Conservation (phyloP, 2,113 vertebrate species). For the Vimba vimba region DNA sequence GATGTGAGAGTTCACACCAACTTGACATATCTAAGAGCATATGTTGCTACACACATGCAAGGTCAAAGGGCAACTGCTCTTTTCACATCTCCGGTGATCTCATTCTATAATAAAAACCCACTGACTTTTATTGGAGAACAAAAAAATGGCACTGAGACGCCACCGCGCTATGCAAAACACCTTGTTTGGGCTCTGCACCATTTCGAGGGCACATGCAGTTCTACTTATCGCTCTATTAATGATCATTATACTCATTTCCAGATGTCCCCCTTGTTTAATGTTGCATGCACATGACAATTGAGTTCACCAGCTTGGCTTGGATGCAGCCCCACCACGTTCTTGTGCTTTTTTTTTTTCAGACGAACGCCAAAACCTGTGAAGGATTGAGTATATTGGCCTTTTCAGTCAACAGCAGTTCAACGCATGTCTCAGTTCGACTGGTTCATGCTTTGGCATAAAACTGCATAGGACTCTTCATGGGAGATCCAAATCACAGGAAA, state of each 20-base stretch:
- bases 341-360: not conserved
- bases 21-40: slow-evolving; percentile 58
- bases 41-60: slow-evolving; percentile 48
- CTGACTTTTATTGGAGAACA: slow-evolving; percentile 32
- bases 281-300: slow-evolving; percentile 63
- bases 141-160: not conserved
- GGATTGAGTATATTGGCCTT: slow-evolving; percentile 61
- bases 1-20: slow-evolving; percentile 8
- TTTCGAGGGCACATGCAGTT: slow-evolving; percentile 60
- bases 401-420: slow-evolving; percentile 61
- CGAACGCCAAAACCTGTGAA: slow-evolving; percentile 59
- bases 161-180: slow-evolving; percentile 17
- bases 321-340: slow-evolving; percentile 49
- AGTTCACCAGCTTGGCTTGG: slow-evolving; percentile 66
- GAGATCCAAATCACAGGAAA: slow-evolving; percentile 53
- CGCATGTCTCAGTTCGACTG: slow-evolving; percentile 41
- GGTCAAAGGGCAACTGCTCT: slow-evolving; percentile 62
- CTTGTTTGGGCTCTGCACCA: slow-evolving; percentile 65
- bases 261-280: slow-evolving; percentile 64
- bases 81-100: slow-evolving; percentile 47
- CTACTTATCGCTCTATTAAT: slow-evolving; percentile 70
- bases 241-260: slow-evolving; percentile 67
- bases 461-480: slow-evolving; percentile 58
- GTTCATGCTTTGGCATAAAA: slow-evolving; percentile 66
- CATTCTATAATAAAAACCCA: slow-evolving; percentile 2